phyloP scores from a whole-genome alignment of 2,797 vertebrate species.

The Carcharodon carcharias region DNA sequence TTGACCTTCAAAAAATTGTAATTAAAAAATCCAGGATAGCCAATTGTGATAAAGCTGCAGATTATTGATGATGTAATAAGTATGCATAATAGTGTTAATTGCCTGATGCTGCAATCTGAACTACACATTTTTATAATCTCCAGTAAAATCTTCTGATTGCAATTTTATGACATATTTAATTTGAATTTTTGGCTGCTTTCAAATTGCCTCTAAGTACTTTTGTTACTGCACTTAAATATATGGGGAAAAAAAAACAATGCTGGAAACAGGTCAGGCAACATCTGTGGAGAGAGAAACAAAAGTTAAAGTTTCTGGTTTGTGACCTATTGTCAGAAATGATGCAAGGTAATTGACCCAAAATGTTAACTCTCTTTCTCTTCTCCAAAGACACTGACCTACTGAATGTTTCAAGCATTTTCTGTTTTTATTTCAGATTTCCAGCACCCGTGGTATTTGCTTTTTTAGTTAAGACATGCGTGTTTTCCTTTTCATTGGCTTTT shows the following conservation, averaged over 20 bases:
- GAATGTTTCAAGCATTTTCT: neutral
- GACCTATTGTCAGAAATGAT: neutral
- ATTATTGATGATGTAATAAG: neutral
- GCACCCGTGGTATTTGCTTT: neutral
- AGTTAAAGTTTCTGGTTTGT: too few relatives aligned
- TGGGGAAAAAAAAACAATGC: neutral
- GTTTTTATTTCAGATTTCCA: neutral
- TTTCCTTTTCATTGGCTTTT: conserved; percentile 24
- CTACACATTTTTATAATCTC: neutral
- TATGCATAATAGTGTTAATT: neutral
- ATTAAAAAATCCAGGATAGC: neutral
- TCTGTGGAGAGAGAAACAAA: neutral
- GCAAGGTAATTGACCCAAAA: neutral
- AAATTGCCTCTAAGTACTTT: conserved; percentile 2
- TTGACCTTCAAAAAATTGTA: neutral
- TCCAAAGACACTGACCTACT: neutral
- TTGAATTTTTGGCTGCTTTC: neutral
- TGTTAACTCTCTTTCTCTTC: neutral
- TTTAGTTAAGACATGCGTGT: neutral
- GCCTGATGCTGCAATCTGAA: conserved; percentile 29
- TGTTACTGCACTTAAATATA: neutral
- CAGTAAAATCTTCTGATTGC: conserved; percentile 5
- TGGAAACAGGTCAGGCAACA: neutral
- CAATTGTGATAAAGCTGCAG: conserved; percentile 18
- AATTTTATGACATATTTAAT: conserved; percentile 11